Evolutionary conservation across 2,113 vertebrate genomes (phyloP), one percentile per base, ranked within the genome.

Genomic region (Galemys pyrenaicus): DNA sequence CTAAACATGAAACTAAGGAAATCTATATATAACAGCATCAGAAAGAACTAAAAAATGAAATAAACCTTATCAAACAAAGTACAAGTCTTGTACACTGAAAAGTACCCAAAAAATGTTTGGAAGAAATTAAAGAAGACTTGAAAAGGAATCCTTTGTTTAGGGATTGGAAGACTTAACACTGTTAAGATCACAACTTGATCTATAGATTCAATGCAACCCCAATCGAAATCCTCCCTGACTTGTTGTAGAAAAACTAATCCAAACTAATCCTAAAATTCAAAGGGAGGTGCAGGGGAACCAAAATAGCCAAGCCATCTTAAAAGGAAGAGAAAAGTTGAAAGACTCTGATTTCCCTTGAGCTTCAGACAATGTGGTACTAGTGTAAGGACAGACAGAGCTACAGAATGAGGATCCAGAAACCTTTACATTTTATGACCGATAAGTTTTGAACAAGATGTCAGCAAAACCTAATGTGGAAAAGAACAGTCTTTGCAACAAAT

Each of bases 361-460:
- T 30, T n/a, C 30, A 49, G 41, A 8, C 15, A 39, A 1, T 12
- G 9, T 39, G 17, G 7, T 41, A 9, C 16, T 1, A 1, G 22
- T 20, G 30, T 12, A 11, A 32, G 9, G 19, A 46, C 17, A 24
- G 39, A 32, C 9, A 26, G 10, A 71, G 24, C 37, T 41, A 41
- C 11, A 56, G n/a, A 56, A 83, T 3, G 51, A 82, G 87, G 64
- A 26, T 17, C 6, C 32, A 37, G 28, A 46, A 28, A 19, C 6
- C 11, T 26, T 35, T 35, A 35, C 16, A 17, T 65, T 28, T 37
- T 37, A 60, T 2, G 16, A 16, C 49, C 35, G 19, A 5, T 26
- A 28, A n/a, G 7, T 62, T 81, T 68, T 78, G 44, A 32, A 35
- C 11, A 37, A 85, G 58, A 37, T 28, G 2, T 58, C 16, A 24